Evolutionary conservation across 2,888 invertebrate species (phyloP), one percentile per base, ranked within the genome.

Genomic region (Electrophaes corylata): DNA sequence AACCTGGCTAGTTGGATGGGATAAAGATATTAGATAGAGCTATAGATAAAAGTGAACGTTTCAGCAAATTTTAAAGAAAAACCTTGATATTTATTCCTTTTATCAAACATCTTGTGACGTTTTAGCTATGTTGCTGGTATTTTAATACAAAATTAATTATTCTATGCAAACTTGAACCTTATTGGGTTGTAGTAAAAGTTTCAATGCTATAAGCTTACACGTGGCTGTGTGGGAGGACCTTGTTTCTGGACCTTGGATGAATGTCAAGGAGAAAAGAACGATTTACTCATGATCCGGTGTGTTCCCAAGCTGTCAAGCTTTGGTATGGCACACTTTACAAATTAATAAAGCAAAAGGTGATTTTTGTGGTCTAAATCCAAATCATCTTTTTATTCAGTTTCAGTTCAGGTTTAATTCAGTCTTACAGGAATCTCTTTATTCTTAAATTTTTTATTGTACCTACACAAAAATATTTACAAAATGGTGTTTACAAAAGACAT

Each of bases 211-310:
- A 67, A 75, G 67, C 58, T 69, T 70, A 53, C 77, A 73, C 76
- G 76, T 73, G 78, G 57, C 57, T 62, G 71, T 62, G 66, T 74
- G 70, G 73, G 70, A 69, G 68, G 48, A 50, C 72, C 78, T 81
- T 81, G 79, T 80, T 80, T 65, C 64, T 61, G 43, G 66, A 75
- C 89, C 89, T 89, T 87, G 81, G 60, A 67, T 78, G 83, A 88
- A 86, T 88, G 88, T 83, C 89, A 90, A 74, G 88, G 89, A 73
- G 73, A 65, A 56, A 26, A 55, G 39, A 41, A 31, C 60, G 72
- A 74, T 68, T 49, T 71, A 26, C 69, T 78, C 72, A 65, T 23
- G n/a, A 47, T 23, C 66, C 58, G 60, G 64, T 69, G 56, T 51
- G 49, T 57, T 57, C 57, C 57, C 39, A 12, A 39, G 40, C 46